Evolutionary conservation across 1,140 invertebrate species (phyloP).

Genomic region (Calephelis nemesis): DNA sequence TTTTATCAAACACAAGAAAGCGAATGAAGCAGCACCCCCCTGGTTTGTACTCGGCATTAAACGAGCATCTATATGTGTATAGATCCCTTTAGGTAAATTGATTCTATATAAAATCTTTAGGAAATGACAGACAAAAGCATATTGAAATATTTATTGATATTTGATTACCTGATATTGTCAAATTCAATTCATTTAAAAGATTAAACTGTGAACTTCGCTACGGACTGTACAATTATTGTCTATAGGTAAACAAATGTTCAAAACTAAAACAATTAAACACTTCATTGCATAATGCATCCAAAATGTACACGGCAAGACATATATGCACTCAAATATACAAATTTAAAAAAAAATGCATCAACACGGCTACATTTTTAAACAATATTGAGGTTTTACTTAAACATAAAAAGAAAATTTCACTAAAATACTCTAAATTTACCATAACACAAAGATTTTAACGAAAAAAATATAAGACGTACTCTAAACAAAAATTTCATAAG

Average conservation of each 20-base stretch:
- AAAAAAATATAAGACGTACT: not conserved
- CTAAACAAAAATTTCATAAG: not conserved
- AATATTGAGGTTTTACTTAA: not conserved
- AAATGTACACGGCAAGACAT: constrained; percentile 2
- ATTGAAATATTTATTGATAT: constrained; percentile 17
- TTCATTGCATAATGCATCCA: constrained; percentile 13
- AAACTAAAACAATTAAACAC: constrained; percentile 9
- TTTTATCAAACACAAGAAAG: too few species aligned
- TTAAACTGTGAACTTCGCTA: constrained; percentile 14
- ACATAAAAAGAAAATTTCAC: constrained; percentile 9
- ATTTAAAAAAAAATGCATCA: constrained; percentile 9
- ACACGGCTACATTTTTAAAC: not conserved
- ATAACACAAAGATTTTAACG: not conserved
- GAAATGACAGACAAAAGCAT: not conserved
- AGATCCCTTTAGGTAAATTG: too few species aligned
- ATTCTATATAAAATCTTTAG: not conserved
- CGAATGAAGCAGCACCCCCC: too few species aligned
- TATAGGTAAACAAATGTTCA: constrained; percentile 8
- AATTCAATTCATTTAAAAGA: constrained; percentile 7
- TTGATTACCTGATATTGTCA: constrained; percentile 18
- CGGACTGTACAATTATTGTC: constrained; percentile 16
- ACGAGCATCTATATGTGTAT: too few species aligned
- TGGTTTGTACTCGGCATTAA: too few species aligned
- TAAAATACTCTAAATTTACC: constrained; percentile 3
- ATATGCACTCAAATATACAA: not conserved